Base-by-base conservation (phyloP, 2,888 invertebrate species). In the Stenoptilia bipunctidactyla region DNA sequence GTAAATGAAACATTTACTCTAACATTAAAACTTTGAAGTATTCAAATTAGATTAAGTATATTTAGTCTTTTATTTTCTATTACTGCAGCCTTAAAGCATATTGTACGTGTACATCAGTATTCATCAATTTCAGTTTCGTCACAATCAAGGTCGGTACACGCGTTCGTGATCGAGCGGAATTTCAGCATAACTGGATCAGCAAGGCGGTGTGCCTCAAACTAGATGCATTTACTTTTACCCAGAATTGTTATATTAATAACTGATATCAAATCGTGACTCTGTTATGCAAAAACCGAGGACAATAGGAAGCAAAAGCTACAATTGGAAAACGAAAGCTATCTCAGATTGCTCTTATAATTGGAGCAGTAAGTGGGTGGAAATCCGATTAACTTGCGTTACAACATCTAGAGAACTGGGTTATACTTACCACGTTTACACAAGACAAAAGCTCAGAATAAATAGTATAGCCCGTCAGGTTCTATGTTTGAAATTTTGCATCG, bases 201-300 rank as follows among this genome's bases (percentile, higher is more conserved):
- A 15, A 34, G 9, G 3, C 20, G 8, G n/a, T 35, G 51, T 61
- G 58, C 62, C 61, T 65, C 66, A 80, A n/a, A 77, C 70, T 71
- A 61, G 77, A 77, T 69, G 61, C 61, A 61, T 70, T 71, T 66
- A 59, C 61, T 61, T 58, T 61, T 58, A 66, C 58, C 58, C 58
- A 10, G 13, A 30, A 30, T 10, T 63, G 71, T 65, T 65, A 57
- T 64, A 64, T 71, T 72, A 60, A 61, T 62, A 58, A 57, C 55
- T 56, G 53, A 50, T 53, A 59, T 42, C 42, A 49, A 57, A 51
- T 79, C 80, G 82, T 79, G 79, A 75, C 63, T 48, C 53, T 45
- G 54, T 75, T 76, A 76, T 79, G 80, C 75, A 75, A 80, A 80
- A 60, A 57, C 55, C 51, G 53, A 56, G 48, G 60, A 63, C 60